Evolutionary conservation across 2,113 vertebrate genomes (phyloP).

Genomic region (Pterocles burchelli): DNA sequence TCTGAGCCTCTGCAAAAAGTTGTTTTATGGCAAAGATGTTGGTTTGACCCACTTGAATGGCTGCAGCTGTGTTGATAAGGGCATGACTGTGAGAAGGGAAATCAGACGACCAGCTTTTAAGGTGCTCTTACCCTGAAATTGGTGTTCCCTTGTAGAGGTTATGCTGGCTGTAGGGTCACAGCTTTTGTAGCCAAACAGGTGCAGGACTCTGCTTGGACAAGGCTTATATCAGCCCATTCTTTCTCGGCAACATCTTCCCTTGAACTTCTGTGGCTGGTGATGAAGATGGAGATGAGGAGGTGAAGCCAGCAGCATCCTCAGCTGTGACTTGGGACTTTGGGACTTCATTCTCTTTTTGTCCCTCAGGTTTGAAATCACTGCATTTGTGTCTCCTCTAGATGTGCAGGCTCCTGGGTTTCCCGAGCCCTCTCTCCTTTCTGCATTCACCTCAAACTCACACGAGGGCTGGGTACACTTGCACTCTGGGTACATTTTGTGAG

Average conservation of each 20-base stretch:
- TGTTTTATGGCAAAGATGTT: not conserved
- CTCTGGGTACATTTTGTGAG: not conserved
- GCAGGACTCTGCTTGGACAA: not conserved
- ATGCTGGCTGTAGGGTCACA: not conserved
- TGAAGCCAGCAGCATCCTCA: not conserved
- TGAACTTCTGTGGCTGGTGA: not conserved
- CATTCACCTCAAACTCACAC: not conserved
- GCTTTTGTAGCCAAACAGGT: not conserved
- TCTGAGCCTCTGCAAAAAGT: not conserved
- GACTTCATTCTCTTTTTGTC: not conserved
- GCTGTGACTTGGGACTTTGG: not conserved
- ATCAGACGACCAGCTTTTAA: not conserved
- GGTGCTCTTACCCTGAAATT: not conserved
- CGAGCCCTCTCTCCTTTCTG: not conserved
- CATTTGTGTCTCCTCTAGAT: not conserved
- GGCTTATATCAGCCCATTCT: rapidly evolving
- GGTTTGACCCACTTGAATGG: not conserved
- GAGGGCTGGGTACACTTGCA: not conserved
- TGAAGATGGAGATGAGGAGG: not conserved
- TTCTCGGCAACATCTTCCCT: not conserved
- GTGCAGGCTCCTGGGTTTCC: not conserved
- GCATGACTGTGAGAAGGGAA: not conserved
- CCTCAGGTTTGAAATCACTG: not conserved
- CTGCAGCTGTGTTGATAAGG: not conserved
- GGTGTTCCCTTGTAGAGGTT: not conserved